These are phyloP conservation scores for Bergia puertoricense DNA, from an alignment of 92 coral and sea anemone species.

Conservation along the genomic window DNA sequence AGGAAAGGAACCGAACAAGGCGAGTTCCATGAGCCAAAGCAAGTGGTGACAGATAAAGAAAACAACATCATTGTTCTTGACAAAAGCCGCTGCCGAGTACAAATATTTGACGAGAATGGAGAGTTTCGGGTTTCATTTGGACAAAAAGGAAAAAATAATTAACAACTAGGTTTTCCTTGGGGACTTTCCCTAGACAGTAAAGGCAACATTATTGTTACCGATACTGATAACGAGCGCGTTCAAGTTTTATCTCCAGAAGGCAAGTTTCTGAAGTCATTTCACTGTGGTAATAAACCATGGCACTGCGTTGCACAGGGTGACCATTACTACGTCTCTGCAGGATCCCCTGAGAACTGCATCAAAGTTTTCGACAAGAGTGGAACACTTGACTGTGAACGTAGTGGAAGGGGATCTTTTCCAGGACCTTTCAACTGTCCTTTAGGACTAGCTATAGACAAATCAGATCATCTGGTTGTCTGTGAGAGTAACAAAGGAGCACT, in stretches of 20 bases:
- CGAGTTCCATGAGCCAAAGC: conserved; percentile 23
- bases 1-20: conserved; percentile 13
- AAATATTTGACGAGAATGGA: conserved; percentile 15
- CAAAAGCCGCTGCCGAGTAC: conserved; percentile 7
- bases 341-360: conserved; percentile 11
- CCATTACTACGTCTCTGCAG: neutral
- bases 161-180: conserved; percentile 51
- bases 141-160: conserved; percentile 35
- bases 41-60: conserved; percentile 23
- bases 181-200: conserved; percentile 51
- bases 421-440: neutral
- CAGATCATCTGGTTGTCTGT: conserved; percentile 32
- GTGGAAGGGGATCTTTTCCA: neutral
- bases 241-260: conserved; percentile 55
- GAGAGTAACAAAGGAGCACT: conserved; percentile 13
- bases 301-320: neutral
- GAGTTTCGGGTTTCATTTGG: conserved; percentile 42
- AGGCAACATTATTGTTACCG: conserved; percentile 52
- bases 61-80: conserved; percentile 43
- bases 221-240: conserved; percentile 46
- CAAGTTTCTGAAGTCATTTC: neutral
- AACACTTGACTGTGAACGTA: neutral
- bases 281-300: neutral
- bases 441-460: conserved; percentile 24
- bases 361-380: conserved; percentile 29